Evolutionary conservation across 2,113 vertebrate genomes (phyloP), one percentile per base, ranked within the genome.

Genomic region (Piprites chloris): DNA sequence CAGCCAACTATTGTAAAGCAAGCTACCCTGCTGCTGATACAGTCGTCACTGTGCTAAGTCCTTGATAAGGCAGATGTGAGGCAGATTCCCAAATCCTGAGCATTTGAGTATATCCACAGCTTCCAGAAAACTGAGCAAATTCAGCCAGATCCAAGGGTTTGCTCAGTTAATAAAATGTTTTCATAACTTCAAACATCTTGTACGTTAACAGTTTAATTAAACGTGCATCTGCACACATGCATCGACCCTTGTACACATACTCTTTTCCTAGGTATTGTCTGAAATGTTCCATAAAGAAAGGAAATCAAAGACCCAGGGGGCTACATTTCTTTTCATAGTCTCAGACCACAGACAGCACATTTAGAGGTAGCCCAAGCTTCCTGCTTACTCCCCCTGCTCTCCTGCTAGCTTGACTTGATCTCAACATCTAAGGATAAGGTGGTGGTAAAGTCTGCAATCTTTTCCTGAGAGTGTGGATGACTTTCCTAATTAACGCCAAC

Each of bases 21-120:
- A 94, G 86, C n/a, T 65, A 46, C 50, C 66, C 95, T 92, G 80
- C 53, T 78, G 91, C 89, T 65, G 96, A 93, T 93, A 96, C 7
- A 85, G 83, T 49, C 3, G 0, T 86, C 88, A 65, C 72, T 52
- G 63, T 37, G 49, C 59, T 87, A 86, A 94, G 28, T 84, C 80
- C 76, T 75, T 65, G 86, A 90, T 92, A 93, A 27, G 75, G 75
- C 62, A 67, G 63, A 88, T 80, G 68, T 59, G 68, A 93, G 74
- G 67, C 42, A 85, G 85, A 59, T 95, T 83, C 67, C 32, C 50
- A 85, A 94, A 72, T 20, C 50, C 85, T 68, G 88, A 93, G 55
- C 33, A 61, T 88, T 69, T 63, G 41, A 96, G 18, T 59, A 73
- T 35, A 41, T 68, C 39, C 61, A 85, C n/a, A 66, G 49, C 73